phyloP scores from a whole-genome alignment of 2,888 invertebrate genomes.

The Conus canariensis region DNA sequence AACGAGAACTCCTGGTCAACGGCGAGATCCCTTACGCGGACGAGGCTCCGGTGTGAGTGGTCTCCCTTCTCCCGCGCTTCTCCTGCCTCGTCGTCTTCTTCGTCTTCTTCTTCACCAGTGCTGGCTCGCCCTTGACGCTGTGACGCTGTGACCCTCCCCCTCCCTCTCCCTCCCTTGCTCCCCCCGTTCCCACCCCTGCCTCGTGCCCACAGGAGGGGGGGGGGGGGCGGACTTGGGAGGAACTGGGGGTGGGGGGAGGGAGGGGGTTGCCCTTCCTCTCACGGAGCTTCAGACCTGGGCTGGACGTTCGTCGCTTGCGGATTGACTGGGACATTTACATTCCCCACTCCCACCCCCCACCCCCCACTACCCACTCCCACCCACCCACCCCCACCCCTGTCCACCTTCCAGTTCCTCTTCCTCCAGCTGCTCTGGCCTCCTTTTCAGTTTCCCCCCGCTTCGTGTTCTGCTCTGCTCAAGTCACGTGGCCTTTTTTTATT shows the following conservation, averaged over 20 bases:
- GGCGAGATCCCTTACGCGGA: slow-evolving; percentile 28
- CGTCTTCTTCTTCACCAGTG: no score
- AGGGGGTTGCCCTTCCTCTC: neutral
- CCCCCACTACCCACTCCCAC: neutral
- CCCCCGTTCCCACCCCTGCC: neutral
- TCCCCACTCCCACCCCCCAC: neutral
- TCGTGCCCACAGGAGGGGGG: no score
- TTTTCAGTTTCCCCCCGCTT: neutral
- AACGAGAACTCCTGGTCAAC: slow-evolving; percentile 35
- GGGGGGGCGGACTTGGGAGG: no score
- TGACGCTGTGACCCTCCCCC: neutral
- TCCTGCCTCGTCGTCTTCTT: no score
- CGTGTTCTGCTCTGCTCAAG: slow-evolving; percentile 25
- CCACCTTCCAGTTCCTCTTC: neutral
- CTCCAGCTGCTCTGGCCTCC: neutral
- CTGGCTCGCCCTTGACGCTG: no score
- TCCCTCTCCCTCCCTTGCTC: neutral
- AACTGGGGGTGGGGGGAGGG: neutral
- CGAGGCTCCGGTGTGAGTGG: neutral
- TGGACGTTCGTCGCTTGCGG: neutral
- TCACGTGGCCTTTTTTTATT: slow-evolving; percentile 23
- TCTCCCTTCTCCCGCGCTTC: neutral
- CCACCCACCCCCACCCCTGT: neutral
- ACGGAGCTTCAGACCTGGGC: neutral
- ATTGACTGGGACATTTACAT: neutral